Base-by-base conservation (phyloP, 2,888 invertebrate genomes). In the Eucriotettix oculatus region DNA sequence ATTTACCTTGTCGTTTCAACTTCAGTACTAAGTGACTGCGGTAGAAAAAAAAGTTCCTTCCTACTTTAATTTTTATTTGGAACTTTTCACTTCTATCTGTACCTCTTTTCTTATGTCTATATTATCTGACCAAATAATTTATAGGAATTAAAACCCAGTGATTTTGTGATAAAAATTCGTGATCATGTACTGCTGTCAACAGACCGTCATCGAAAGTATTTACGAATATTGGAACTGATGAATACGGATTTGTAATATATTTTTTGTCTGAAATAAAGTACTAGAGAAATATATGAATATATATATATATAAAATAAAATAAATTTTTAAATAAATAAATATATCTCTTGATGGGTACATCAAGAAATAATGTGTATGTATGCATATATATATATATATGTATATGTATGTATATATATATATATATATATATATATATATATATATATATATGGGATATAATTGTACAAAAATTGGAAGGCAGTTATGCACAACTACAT, bases 261-360 rank as follows among this genome's bases (percentile, higher is more conserved):
- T 48, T 48, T 48, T 48, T 48, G 48, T n/a, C 48, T 12, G 48
- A 48, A 48, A 14, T 48, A 48, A 48, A 48, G 48, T 48, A 5
- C 14, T n/a, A 48, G 12, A 48, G 12, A n/a, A 1, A 48, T 48
- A n/a, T 48, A 9, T n/a, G 9, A 3, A 48, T 48, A n/a, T 48
- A n/a, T 48, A 14, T 12, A 48, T 48, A 48, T 48, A 70, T 68
- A 68, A 29, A 2, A 29, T 2, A n/a, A 16, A n/a, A 9, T 54
- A 54, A n/a, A 54, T 54, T 29, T 54, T n/a, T 54, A 54, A n/a
- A 54, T 16, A 54, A 29, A 54, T 54, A 54, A 2, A 54, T 54
- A 16, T 54, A n/a, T 54, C 2, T 29, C 29, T 29, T 29, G 29
- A 29, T 54, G 16, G 14, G 16, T 54, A 54, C 16, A 54, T 54